Evolutionary conservation across 1,140 invertebrate genomes (phyloP).

Genomic region (Ceratitis capitata): DNA sequence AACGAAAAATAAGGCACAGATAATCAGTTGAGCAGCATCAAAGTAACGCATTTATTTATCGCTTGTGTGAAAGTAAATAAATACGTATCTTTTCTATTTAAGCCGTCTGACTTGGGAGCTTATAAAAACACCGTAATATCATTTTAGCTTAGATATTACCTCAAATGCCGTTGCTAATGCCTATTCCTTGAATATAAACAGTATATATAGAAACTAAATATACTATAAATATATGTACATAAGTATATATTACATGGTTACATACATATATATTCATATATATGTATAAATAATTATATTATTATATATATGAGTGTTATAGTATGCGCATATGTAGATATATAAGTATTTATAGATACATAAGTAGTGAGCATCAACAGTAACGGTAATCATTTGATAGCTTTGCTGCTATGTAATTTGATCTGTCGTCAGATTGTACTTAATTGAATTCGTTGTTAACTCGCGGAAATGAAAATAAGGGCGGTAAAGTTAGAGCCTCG

Average conservation of each 20-base stretch:
- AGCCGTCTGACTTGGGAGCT: not conserved
- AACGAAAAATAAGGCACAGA: not conserved
- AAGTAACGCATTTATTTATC: not conserved
- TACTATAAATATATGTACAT: no score
- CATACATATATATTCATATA: no score
- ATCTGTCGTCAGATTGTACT: not conserved
- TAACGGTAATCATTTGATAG: not conserved
- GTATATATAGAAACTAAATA: no score
- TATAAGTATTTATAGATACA: not conserved
- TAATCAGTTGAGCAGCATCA: not conserved
- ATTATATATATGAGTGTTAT: no score
- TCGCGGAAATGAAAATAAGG: not conserved
- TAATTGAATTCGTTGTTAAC: not conserved
- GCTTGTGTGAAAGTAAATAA: not conserved
- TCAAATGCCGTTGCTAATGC: not conserved
- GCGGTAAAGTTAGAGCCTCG: no score
- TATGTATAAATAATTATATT: not conserved
- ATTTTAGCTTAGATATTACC: not conserved
- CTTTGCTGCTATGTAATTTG: not conserved
- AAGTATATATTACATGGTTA: no score
- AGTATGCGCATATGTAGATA: not conserved
- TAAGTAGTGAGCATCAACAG: not conserved
- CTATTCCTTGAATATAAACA: no score
- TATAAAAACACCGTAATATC: not conserved
- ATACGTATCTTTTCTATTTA: not conserved